Evolutionary conservation across 1,140 invertebrate species (phyloP).

Genomic region (Coenobita brevimanus): DNA sequence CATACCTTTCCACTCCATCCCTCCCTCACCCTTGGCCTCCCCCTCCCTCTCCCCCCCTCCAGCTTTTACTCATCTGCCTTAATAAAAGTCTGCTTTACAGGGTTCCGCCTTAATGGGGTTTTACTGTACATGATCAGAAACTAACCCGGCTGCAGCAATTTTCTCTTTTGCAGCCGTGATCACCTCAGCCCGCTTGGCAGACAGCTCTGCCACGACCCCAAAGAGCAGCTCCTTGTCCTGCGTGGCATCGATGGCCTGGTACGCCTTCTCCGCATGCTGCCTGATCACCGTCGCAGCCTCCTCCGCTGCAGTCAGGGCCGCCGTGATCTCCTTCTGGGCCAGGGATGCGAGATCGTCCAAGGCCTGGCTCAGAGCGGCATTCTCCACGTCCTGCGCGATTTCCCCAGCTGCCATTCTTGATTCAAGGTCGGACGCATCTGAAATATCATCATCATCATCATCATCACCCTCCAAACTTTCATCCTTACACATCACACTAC

Average conservation of each 20-base stretch:
- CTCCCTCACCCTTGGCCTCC: too few relatives aligned
- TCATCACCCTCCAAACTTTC: too few relatives aligned
- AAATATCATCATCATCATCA: too few relatives aligned
- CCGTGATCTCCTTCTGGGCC: constrained; percentile 39
- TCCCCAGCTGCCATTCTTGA: constrained; percentile 42
- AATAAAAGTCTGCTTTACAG: too few relatives aligned
- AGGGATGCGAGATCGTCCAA: constrained; percentile 21
- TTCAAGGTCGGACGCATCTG: constrained; percentile 28
- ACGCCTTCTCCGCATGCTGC: constrained; percentile 56
- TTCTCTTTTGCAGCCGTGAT: constrained; percentile 38
- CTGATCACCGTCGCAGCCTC: constrained; percentile 42
- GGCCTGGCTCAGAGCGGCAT: constrained; percentile 36
- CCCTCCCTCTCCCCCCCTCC: too few relatives aligned
- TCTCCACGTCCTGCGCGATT: constrained; percentile 41
- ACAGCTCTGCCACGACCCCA: constrained; percentile 48
- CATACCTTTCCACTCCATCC: too few relatives aligned
- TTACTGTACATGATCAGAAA: too few relatives aligned
- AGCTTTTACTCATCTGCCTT: too few relatives aligned
- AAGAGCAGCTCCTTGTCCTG: constrained; percentile 50
- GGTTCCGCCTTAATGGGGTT: too few relatives aligned
- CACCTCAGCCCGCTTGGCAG: constrained; percentile 21
- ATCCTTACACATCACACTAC: too few relatives aligned
- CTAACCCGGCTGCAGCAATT: constrained; percentile 44
- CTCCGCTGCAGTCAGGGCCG: constrained; percentile 47
- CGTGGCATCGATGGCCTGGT: constrained; percentile 45